These are phyloP conservation scores for Dryocosmus kuriphilus DNA, from an alignment of 2,888 invertebrate species.

Conservation along the genomic window DNA sequence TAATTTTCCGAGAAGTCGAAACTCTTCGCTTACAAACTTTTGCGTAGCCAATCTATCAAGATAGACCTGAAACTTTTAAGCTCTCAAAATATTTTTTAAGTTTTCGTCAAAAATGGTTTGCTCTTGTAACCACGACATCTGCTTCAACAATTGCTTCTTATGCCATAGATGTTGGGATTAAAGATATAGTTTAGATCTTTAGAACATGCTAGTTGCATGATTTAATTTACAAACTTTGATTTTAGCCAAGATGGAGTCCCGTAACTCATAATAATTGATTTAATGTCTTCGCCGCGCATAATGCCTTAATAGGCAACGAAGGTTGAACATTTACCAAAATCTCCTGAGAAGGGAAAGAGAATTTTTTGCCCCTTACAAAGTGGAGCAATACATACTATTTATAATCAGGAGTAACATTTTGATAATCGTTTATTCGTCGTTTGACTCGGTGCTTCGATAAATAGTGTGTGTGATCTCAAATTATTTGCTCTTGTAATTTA, in stretches of 20 bases:
- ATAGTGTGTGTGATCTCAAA: conserved; percentile 20
- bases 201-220: not conserved
- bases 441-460: conserved; percentile 14
- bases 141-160: conserved; percentile 22
- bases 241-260: conserved; percentile 12
- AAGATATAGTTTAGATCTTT: conserved; percentile 21
- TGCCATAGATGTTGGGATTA: conserved; percentile 13
- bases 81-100: conserved; percentile 6
- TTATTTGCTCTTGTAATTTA: not conserved
- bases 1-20: conserved; percentile 7
- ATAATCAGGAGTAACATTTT: conserved; percentile 30
- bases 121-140: not conserved
- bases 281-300: conserved; percentile 24
- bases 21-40: conserved; percentile 10
- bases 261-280: conserved; percentile 19
- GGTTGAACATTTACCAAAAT: conserved; percentile 12
- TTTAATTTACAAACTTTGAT: conserved; percentile 20
- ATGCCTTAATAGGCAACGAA: conserved; percentile 5
- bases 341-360: not conserved
- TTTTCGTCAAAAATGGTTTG: conserved; percentile 2
- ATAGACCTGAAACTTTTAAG: conserved; percentile 22
- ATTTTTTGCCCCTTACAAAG: conserved; percentile 29
- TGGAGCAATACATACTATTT: conserved; percentile 10
- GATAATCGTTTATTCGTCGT: conserved; percentile 32
- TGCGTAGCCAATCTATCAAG: conserved; percentile 20